Conservation (phyloP, 2,797 vertebrate genomes). For the Limnodromus scolopaceus region DNA sequence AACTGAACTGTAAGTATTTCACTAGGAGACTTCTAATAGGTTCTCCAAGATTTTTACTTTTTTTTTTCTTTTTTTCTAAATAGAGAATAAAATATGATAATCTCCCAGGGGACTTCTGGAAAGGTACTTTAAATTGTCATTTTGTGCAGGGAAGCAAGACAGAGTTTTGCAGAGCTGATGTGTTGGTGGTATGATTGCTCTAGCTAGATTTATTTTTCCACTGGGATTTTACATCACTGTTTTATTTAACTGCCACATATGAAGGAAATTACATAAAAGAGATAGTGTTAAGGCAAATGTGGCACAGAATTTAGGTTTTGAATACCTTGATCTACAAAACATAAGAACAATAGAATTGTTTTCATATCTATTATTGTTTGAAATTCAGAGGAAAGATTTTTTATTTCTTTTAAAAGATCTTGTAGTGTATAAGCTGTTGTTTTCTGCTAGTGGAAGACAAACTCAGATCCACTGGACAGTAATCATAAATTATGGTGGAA, state of each 20-base stretch:
- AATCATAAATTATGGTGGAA: neutral
- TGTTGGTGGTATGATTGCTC: constrained; percentile 25
- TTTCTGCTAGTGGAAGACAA: neutral
- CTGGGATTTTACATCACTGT: neutral
- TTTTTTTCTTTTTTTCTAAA: neutral
- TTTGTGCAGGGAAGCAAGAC: constrained; percentile 31
- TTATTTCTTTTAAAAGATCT: neutral
- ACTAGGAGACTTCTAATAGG: constrained; percentile 7
- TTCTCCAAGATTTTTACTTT: neutral
- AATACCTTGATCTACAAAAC: neutral
- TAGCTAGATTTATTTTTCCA: constrained; percentile 27
- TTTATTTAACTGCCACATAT: neutral
- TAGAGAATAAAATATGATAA: constrained; percentile 26
- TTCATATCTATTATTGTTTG: neutral
- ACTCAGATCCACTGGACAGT: neutral
- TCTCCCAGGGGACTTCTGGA: constrained; percentile 16
- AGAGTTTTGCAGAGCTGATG: constrained; percentile 23
- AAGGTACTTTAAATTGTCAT: constrained; percentile 48
- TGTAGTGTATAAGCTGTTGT: neutral
- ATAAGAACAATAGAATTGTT: neutral
- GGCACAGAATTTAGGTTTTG: neutral
- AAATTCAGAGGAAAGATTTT: neutral
- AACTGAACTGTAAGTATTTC: constrained; percentile 21
- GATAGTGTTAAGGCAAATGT: neutral
- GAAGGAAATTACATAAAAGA: neutral